Percentiles rank a stretch among this genome's conserved stretches.
Conservation (phyloP, 2,888 invertebrate genomes). For the Gastracanthus pulcherrimus region DNA sequence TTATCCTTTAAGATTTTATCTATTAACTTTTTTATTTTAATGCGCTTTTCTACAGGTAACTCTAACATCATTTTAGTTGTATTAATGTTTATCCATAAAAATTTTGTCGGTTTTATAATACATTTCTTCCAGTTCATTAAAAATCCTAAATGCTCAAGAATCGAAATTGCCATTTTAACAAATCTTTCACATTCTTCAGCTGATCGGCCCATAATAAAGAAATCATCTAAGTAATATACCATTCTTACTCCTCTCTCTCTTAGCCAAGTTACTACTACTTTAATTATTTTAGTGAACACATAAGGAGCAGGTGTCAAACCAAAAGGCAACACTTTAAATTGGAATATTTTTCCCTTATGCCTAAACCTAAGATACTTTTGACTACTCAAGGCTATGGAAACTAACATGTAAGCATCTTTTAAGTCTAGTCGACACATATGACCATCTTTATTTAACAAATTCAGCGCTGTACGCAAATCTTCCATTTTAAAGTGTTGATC, state of each 20-base stretch:
- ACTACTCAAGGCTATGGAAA: background rate
- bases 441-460: background rate
- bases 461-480: background rate
- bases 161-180: background rate
- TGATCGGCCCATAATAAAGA: background rate
- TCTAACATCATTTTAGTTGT: background rate
- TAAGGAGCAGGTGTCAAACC: background rate
- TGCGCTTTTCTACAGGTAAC: background rate
- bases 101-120: no score
- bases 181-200: background rate
- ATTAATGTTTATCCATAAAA: background rate
- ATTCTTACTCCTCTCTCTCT: background rate
- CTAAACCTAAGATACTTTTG: constrained; percentile 15
- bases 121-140: background rate
- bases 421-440: background rate
- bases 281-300: constrained; percentile 12
- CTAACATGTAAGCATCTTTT: background rate
- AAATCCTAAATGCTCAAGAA: constrained; percentile 26
- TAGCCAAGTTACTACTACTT: background rate
- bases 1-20: background rate
- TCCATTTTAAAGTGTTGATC: background rate
- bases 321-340: constrained; percentile 8
- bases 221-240: constrained; percentile 20
- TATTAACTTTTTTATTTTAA: background rate
- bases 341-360: background rate